These are phyloP conservation scores for Ambastaia sidthimunki DNA, from an alignment of 2,797 vertebrate species.

Conservation along the genomic window DNA sequence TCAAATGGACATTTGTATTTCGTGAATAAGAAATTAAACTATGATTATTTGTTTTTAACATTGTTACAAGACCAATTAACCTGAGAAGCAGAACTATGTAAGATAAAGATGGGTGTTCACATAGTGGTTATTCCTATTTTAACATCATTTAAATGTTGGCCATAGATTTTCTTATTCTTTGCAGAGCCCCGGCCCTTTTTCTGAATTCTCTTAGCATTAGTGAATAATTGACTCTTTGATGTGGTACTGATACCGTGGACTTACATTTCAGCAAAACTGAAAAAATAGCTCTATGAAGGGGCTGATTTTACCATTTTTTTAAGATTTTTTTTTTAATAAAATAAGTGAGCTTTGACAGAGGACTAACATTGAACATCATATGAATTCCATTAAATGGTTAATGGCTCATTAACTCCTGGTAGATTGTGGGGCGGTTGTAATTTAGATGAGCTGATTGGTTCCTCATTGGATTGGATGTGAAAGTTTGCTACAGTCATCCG, in stretches of 20 bases:
- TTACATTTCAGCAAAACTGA: slow-evolving; percentile 1
- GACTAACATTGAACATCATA: slow-evolving; percentile 35
- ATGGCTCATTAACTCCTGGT: slow-evolving; percentile 60
- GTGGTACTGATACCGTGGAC: background rate
- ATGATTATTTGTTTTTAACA: too few relatives aligned
- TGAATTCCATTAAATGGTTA: slow-evolving; percentile 60
- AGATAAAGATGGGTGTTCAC: background rate
- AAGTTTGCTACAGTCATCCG: slow-evolving; percentile 37
- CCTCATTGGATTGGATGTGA: slow-evolving; percentile 52
- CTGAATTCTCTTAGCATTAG: background rate
- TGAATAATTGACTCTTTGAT: background rate
- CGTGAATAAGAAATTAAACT: too few relatives aligned
- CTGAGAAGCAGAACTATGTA: too few relatives aligned
- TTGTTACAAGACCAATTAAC: too few relatives aligned
- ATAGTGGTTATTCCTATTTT: background rate
- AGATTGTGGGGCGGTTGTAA: slow-evolving; percentile 36
- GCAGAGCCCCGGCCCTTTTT: background rate
- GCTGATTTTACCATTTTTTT: slow-evolving; percentile 53
- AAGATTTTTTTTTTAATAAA: too few relatives aligned
- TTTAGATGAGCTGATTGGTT: slow-evolving; percentile 52
- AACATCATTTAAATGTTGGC: slow-evolving; percentile 19
- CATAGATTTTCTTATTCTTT: slow-evolving; percentile 5
- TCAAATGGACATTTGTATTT: background rate
- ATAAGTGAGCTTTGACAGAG: slow-evolving; percentile 26
- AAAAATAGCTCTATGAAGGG: background rate